Base-by-base conservation (phyloP, 1,140 invertebrate species). In the Adoxophyes honmai region DNA sequence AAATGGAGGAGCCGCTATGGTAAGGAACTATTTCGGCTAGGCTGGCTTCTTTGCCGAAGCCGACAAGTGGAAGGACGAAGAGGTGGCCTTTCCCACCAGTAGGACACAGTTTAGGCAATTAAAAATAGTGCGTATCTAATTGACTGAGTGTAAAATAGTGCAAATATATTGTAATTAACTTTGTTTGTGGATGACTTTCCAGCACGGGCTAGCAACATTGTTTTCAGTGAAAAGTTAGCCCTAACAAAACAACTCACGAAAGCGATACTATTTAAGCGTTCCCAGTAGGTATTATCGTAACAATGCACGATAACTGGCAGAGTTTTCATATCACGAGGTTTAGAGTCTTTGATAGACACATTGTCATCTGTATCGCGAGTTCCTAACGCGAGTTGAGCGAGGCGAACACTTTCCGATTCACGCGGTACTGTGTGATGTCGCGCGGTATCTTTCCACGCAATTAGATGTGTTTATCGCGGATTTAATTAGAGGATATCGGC, bases 401-500 rank as follows among this genome's bases (percentile, higher is more conserved):
- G 39, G 15, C 16, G 16, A 9, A 44, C n/a, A 44, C 39, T 18
- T 44, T 21, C 18, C 39, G 39, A 21, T 44, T 44, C 38, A 13
- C 38, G 10, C 38, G 16, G 14, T n/a, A 21, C 18, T 44, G 16
- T 6, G 39, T 16, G 18, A 18, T n/a, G 18, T 44, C 39, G 39
- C 39, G 13, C 8, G 14, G 39, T 44, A 44, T 44, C 39, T 44
- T 44, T 44, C 18, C 39, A 44, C 39, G 18, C 39, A 44, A 44
- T 44, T 18, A 44, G 39, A 10, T 16, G 39, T 44, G 39, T 44
- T 44, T 44, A 44, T 44, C 39, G 39, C 39, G 39, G 39, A 21
- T 44, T 44, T 44, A 44, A 44, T 44, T 18, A 44, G 39, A 44
- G 14, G 39, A 44, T 44, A 44, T 44, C 39, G 39, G 39, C 39